A percentile compares a stretch with the other conserved stretches of the same genome.
These are phyloP conservation scores for Hetaerina titia DNA, from an alignment of 2,888 invertebrate species.

Conservation along the genomic window DNA sequence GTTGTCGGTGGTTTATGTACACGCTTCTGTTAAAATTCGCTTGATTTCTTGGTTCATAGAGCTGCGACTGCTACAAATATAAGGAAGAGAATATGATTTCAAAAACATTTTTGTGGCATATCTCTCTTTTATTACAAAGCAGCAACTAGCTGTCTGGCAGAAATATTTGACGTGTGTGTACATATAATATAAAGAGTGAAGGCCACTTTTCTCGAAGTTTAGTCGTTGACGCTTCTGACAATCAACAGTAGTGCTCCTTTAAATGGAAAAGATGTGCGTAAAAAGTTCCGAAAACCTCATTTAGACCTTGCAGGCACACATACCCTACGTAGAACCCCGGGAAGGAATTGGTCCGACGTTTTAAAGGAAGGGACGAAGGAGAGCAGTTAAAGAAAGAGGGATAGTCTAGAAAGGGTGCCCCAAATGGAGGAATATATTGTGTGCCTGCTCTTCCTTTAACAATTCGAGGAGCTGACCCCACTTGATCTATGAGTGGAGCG, in stretches of 20 bases:
- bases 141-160: neutral
- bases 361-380: neutral
- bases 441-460: neutral
- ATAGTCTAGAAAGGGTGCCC: neutral
- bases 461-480: neutral
- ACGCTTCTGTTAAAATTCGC: neutral
- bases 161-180: neutral
- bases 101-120: neutral
- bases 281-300: neutral
- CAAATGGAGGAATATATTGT: neutral
- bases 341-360: neutral
- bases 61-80: neutral
- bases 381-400: neutral
- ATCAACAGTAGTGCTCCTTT: neutral
- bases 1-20: neutral
- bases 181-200: neutral
- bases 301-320: neutral
- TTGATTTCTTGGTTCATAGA: neutral
- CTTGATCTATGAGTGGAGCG: neutral
- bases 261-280: neutral
- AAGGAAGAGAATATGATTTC: neutral
- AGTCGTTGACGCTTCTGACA: constrained; percentile 28
- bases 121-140: neutral
- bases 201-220: constrained; percentile 20
- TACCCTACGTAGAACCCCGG: neutral